A percentile compares a stretch with the other conserved stretches of the same genome.
phyloP scores from a whole-genome alignment of 2,888 invertebrate genomes.

The Zygogramma bicolorata region DNA sequence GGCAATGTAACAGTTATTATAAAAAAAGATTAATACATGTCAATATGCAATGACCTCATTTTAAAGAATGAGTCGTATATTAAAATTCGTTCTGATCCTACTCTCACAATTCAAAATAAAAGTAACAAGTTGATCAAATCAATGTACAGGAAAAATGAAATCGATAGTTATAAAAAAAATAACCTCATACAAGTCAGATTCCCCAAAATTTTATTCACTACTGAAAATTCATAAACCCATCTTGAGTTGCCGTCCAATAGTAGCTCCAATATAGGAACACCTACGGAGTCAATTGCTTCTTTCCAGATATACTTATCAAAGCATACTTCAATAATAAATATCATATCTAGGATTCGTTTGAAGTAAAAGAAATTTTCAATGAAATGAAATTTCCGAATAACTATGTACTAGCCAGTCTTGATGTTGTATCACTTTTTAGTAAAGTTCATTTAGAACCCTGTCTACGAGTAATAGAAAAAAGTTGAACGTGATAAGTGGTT shows the following conservation, averaged over 20 bases:
- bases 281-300: neutral
- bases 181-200: neutral
- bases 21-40: too few species aligned
- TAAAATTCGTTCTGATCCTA: neutral
- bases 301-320: neutral
- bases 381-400: neutral
- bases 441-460: neutral
- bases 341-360: neutral
- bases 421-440: too few species aligned
- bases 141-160: neutral
- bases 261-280: too few species aligned
- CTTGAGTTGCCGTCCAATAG: too few species aligned
- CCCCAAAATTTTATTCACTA: neutral
- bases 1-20: too few species aligned
- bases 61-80: neutral
- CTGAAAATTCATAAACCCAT: too few species aligned
- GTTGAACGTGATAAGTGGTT: too few species aligned
- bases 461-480: too few species aligned
- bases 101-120: neutral
- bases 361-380: neutral
- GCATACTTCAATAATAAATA: neutral
- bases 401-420: neutral
- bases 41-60: neutral
- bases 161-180: neutral
- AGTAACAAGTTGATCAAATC: neutral